These are phyloP conservation scores for Orthosia gothica DNA, from an alignment of 2,888 invertebrate species.

Conservation along the genomic window DNA sequence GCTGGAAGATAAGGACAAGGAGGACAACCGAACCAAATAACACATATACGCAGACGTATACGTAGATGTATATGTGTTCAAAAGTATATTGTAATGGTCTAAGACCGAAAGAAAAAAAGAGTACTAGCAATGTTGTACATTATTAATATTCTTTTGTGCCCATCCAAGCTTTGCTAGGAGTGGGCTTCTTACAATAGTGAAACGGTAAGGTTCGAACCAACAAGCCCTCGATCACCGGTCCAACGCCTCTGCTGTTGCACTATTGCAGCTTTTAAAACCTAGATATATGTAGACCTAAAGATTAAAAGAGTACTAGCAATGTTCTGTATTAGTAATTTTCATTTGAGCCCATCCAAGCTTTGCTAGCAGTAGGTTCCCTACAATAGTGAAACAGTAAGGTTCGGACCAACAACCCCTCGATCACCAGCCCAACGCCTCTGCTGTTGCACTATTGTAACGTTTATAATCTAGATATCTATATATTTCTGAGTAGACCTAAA, in stretches of 20 bases:
- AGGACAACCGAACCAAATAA: slow-evolving; percentile 37
- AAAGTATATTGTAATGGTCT: neutral
- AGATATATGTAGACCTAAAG: too few relatives aligned
- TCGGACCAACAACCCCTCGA: neutral
- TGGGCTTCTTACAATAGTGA: neutral
- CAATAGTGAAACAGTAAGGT: neutral
- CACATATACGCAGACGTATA: neutral
- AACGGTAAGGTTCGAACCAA: neutral
- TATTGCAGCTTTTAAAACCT: neutral
- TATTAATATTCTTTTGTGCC: neutral
- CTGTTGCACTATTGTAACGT: neutral
- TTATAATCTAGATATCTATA: neutral
- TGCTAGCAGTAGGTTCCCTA: neutral
- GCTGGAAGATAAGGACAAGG: slow-evolving; percentile 88
- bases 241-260: neutral
- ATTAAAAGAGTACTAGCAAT: neutral
- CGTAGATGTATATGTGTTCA: neutral
- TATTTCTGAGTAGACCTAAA: too few relatives aligned
- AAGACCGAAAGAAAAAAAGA: neutral
- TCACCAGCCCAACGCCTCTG: neutral
- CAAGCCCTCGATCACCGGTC: neutral
- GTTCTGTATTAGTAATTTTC: neutral
- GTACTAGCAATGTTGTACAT: neutral
- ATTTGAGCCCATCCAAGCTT: neutral
- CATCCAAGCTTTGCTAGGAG: neutral